phyloP scores from a whole-genome alignment of 2,888 invertebrate genomes.

The Toxonevra muliebris region DNA sequence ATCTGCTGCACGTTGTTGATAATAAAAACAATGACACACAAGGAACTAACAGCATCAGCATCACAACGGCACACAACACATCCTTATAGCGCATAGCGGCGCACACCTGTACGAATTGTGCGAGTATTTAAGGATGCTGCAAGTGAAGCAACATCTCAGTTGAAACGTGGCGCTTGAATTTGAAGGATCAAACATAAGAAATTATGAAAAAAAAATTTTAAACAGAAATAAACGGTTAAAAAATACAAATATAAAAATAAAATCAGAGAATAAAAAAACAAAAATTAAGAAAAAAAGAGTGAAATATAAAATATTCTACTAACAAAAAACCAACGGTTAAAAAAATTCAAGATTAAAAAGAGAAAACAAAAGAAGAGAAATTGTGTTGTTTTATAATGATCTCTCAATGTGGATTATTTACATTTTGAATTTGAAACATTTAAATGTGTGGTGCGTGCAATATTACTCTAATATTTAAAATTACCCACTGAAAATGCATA shows the following conservation, averaged over 20 bases:
- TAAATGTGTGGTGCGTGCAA: too few species aligned
- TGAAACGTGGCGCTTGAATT: constrained; percentile 59
- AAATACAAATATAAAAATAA: background rate
- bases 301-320: background rate
- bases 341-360: constrained; percentile 11
- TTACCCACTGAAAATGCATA: too few species aligned
- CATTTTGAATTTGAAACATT: too few species aligned
- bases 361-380: constrained; percentile 18
- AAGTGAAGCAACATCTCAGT: constrained; percentile 57
- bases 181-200: constrained; percentile 38
- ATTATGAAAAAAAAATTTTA: background rate
- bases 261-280: background rate
- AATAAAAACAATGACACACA: background rate
- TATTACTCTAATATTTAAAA: too few species aligned
- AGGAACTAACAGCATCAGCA: constrained; percentile 8
- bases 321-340: constrained; percentile 1
- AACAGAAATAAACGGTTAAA: background rate
- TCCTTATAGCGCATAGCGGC: constrained; percentile 14
- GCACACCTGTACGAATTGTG: constrained; percentile 43
- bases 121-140: constrained; percentile 62
- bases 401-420: too few species aligned
- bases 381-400: too few species aligned
- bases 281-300: background rate
- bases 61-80: background rate
- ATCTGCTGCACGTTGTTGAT: background rate